Evolutionary conservation across 2,888 invertebrate species (phyloP).

Genomic region (Gasteruption jaculator): DNA sequence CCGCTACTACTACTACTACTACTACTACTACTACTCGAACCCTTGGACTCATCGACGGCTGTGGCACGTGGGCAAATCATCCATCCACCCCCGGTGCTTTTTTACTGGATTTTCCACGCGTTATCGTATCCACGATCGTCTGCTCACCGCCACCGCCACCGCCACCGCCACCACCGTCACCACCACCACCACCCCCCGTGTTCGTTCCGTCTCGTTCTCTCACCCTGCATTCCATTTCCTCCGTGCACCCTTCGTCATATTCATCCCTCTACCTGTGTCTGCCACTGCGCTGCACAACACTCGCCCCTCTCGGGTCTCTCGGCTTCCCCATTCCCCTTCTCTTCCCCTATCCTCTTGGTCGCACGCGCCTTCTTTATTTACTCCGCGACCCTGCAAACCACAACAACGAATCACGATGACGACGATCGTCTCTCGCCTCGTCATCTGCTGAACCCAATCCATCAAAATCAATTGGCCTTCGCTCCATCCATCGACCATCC

Average conservation of each 20-base stretch:
- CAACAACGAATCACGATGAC: slow-evolving; percentile 25
- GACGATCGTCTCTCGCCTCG: slow-evolving; percentile 18
- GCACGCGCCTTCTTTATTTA: slow-evolving; percentile 44
- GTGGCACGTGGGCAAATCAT: slow-evolving; percentile 12
- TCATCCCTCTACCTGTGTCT: slow-evolving; percentile 42
- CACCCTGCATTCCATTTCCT: slow-evolving; percentile 30
- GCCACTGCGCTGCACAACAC: slow-evolving; percentile 33
- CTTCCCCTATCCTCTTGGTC: slow-evolving; percentile 18
- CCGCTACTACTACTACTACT: background rate
- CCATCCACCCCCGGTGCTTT: too few species aligned
- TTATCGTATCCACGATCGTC: too few species aligned
- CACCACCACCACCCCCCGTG: too few species aligned
- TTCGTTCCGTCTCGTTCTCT: slow-evolving; percentile 7
- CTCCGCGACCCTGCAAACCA: slow-evolving; percentile 30
- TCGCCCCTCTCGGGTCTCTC: slow-evolving; percentile 22
- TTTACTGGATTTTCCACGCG: too few species aligned
- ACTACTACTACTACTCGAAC: slow-evolving; percentile 13
- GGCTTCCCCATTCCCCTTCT: slow-evolving; percentile 19
- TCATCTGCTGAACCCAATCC: slow-evolving; percentile 17
- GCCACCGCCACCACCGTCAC: too few species aligned
- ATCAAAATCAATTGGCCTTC: slow-evolving; percentile 6
- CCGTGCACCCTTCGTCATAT: slow-evolving; percentile 52
- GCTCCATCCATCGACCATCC: slow-evolving; percentile 18
- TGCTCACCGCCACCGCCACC: too few species aligned
- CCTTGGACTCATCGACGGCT: slow-evolving; percentile 5